These are phyloP conservation scores for Spea hammondii DNA, from an alignment of 2,797 vertebrate genomes.

Conservation along the genomic window DNA sequence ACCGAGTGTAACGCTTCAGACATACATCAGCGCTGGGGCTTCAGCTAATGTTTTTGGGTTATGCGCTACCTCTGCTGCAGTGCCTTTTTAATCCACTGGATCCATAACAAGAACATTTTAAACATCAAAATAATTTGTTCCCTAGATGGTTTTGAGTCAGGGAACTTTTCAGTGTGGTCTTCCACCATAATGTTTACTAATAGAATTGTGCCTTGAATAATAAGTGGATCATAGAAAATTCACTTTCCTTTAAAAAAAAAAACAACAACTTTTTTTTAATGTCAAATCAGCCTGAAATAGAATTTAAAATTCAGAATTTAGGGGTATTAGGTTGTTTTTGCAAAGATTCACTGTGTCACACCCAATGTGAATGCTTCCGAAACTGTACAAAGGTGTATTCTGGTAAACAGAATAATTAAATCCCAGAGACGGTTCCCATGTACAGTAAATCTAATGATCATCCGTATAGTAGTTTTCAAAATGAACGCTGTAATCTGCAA, in stretches of 20 bases:
- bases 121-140: slow-evolving; percentile 9
- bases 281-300: slow-evolving; percentile 8
- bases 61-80: not conserved
- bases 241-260: slow-evolving; percentile 4
- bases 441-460: no score
- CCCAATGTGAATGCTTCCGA: no score
- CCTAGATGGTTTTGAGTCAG: not conserved
- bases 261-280: not conserved
- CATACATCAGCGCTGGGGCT: slow-evolving; percentile 78
- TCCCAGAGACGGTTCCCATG: no score
- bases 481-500: not conserved
- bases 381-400: no score
- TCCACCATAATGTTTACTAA: slow-evolving; percentile 21
- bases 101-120: not conserved
- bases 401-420: no score
- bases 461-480: slow-evolving; percentile 5
- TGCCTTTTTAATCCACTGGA: slow-evolving; percentile 39
- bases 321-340: slow-evolving; percentile 7
- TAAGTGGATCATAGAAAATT: not conserved
- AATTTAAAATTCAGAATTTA: not conserved
- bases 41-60: slow-evolving; percentile 68
- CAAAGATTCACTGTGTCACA: no score
- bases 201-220: slow-evolving; percentile 43
- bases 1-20: slow-evolving; percentile 72
- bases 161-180: not conserved